phyloP scores from a whole-genome alignment of 2,888 invertebrate species.

The Chouioia cunea region DNA sequence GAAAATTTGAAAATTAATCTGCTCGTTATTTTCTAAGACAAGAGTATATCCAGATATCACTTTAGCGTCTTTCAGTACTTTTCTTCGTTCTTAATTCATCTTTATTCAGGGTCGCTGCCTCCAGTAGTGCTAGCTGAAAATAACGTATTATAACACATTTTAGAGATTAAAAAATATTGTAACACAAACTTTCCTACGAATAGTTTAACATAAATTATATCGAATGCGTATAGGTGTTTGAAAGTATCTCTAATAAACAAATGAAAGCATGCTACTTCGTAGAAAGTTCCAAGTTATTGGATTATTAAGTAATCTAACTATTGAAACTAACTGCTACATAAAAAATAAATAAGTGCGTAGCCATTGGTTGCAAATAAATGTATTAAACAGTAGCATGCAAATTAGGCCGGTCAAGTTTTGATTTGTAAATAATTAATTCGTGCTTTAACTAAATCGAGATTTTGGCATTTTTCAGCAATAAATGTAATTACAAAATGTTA shows the following conservation, averaged over 20 bases:
- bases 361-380: conserved; percentile 48
- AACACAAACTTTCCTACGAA: no score
- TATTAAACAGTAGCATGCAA: conserved; percentile 56
- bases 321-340: no score
- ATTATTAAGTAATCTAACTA: no score
- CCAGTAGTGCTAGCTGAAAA: conserved; percentile 66
- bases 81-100: conserved; percentile 4
- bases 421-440: conserved; percentile 46
- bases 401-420: conserved; percentile 51
- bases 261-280: no score
- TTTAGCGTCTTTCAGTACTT: not conserved
- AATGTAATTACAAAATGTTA: no score
- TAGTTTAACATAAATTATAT: no score
- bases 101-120: conserved; percentile 61
- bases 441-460: conserved; percentile 50
- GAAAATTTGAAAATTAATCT: no score
- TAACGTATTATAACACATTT: conserved; percentile 53
- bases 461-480: no score
- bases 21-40: not conserved
- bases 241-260: no score
- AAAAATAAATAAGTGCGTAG: not conserved
- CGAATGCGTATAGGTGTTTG: no score
- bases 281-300: no score
- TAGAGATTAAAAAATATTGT: conserved; percentile 31
- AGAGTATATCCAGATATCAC: not conserved